These are phyloP conservation scores for Ormyrus nitidulus DNA, from an alignment of 2,888 invertebrate genomes.

Conservation along the genomic window DNA sequence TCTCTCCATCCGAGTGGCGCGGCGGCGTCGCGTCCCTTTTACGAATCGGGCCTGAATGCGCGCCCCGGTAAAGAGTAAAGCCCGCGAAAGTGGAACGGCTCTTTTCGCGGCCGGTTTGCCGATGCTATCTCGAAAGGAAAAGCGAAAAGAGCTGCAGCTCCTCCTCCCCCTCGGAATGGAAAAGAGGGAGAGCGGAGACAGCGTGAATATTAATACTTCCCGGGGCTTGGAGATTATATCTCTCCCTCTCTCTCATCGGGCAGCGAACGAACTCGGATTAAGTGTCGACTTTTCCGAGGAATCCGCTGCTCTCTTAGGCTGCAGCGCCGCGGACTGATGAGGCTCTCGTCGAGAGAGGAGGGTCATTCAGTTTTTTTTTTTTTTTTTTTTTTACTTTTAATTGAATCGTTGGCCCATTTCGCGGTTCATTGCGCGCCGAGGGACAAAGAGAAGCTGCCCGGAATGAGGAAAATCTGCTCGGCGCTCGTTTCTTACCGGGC, in stretches of 20 bases:
- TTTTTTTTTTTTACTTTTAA: slow-evolving; percentile 50
- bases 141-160: slow-evolving; percentile 13
- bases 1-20: no score
- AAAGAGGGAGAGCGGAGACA: slow-evolving; percentile 33
- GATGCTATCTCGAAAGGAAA: slow-evolving; percentile 54
- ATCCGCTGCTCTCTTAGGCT: neutral
- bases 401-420: slow-evolving; percentile 50
- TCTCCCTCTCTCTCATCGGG: slow-evolving; percentile 32
- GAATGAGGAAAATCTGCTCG: slow-evolving; percentile 46
- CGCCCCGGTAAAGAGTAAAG: no score
- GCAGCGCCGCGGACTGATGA: slow-evolving; percentile 3
- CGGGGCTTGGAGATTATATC: slow-evolving; percentile 50
- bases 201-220: slow-evolving; percentile 56
- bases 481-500: no score
- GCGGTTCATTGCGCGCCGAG: slow-evolving; percentile 31
- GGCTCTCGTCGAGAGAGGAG: neutral
- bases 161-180: slow-evolving; percentile 17
- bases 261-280: slow-evolving; percentile 50
- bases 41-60: slow-evolving; percentile 13
- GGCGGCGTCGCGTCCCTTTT: neutral
- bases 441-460: neutral
- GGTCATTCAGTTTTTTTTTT: slow-evolving; percentile 32
- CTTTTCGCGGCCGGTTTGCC: slow-evolving; percentile 48
- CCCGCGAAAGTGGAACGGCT: slow-evolving; percentile 11
- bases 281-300: slow-evolving; percentile 49